A percentile compares a stretch with the other conserved stretches of the same genome.
phyloP scores from a whole-genome alignment of 2,113 vertebrate species.

The Abramis brama region DNA sequence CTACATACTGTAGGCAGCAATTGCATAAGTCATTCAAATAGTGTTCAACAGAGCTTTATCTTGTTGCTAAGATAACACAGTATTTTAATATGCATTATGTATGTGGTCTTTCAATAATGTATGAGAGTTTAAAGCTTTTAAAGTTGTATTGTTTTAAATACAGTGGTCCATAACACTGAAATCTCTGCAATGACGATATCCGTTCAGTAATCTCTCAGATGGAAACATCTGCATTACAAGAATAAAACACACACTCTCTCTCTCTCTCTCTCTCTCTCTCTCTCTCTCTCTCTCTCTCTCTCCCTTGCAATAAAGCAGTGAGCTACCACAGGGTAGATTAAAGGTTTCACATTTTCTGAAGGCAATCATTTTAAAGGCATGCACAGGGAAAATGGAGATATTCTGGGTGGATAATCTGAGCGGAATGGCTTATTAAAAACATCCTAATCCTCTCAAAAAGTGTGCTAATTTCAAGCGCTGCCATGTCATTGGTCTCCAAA shows the following conservation, averaged over 20 bases:
- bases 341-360: conserved; percentile 44
- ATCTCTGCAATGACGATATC: background rate
- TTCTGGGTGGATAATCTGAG: conserved; percentile 52
- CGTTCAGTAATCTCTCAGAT: background rate
- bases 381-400: conserved; percentile 29
- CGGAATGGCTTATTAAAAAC: conserved; percentile 44
- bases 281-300: conserved; percentile 11
- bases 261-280: conserved; percentile 15
- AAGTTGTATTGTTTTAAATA: background rate
- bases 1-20: background rate
- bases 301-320: conserved; percentile 7
- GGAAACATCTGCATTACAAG: background rate
- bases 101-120: background rate
- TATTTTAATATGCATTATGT: background rate
- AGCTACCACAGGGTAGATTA: conserved; percentile 35
- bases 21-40: background rate
- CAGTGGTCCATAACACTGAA: background rate
- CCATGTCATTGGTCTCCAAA: background rate
- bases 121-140: too few species aligned
- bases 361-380: conserved; percentile 56
- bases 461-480: conserved; percentile 41
- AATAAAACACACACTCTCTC: background rate
- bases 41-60: background rate
- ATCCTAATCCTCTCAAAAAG: conserved; percentile 49
- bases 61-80: background rate